Evolutionary conservation across 2,888 invertebrate genomes (phyloP).

Genomic region (Ornithoptera priamus): DNA sequence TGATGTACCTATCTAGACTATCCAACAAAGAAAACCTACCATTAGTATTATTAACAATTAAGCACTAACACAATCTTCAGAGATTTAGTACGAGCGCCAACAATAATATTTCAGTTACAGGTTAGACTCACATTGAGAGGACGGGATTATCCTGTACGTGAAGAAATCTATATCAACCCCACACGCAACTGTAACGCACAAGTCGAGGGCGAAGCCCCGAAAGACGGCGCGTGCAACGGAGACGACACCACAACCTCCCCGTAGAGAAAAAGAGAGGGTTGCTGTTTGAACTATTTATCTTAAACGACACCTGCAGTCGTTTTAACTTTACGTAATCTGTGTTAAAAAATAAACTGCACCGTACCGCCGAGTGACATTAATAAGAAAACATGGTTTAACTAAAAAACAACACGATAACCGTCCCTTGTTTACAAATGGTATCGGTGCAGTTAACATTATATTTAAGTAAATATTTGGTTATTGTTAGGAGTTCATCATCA

Average conservation of each 20-base stretch:
- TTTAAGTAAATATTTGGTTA: no score
- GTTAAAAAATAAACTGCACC: slow-evolving; percentile 5
- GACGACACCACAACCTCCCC: slow-evolving; percentile 20
- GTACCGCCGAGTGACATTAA: slow-evolving; percentile 1
- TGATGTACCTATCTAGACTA: no score
- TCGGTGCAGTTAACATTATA: no score
- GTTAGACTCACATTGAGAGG: neutral
- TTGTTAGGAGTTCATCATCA: no score
- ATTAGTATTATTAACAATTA: no score
- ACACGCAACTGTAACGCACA: slow-evolving; percentile 36
- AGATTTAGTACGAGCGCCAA: no score
- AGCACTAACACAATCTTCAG: no score
- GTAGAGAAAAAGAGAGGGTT: slow-evolving; percentile 12
- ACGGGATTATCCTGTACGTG: slow-evolving; percentile 2
- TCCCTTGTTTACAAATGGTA: no score
- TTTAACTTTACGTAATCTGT: neutral
- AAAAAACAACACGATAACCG: neutral
- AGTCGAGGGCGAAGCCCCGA: slow-evolving; percentile 39
- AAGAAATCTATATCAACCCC: slow-evolving; percentile 12
- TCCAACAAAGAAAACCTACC: no score
- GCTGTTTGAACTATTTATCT: slow-evolving; percentile 11
- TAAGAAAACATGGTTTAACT: neutral
- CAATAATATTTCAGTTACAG: no score
- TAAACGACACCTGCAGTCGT: slow-evolving; percentile 20
- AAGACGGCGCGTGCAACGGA: slow-evolving; percentile 32